Evolutionary conservation across 2,113 vertebrate species (phyloP), one percentile per base, ranked within the genome.

Genomic region (Leucopsar rothschildi): DNA sequence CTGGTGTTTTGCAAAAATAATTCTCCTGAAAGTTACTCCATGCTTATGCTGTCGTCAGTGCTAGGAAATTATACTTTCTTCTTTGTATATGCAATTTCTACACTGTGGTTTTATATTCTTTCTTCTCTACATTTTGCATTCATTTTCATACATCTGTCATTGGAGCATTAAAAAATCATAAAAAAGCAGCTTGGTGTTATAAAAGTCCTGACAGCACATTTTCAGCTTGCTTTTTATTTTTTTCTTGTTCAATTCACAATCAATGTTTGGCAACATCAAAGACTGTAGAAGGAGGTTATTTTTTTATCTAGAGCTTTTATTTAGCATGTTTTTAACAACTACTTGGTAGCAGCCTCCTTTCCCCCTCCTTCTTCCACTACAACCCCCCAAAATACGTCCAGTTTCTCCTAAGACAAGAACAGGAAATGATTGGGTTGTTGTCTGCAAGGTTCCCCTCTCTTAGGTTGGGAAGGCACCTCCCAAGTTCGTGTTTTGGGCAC

Each of bases 131-230:
- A 79, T 95, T 97, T 97, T 96, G 93, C 86, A 79, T 81, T 95
- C 71, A 79, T 97, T 96, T 96, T 96, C 92, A 91, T 93, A 88
- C 59, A 92, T 85, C 93, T 96, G 96, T 97, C 96, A 96, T 59
- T 49, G 56, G 75, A 93, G 27, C 96, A 97, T 97, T 97, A 97
- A 97, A 96, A 96, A 97, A 95, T 95, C 93, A 97, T 97, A 88
- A 96, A 95, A 95, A 93, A 95, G 82, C 90, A 95, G 82, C 88
- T 75, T 75, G 93, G 88, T 40, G 52, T 70, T 95, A 52, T 89
- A 83, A 90, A 92, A 95, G 71, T 87, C 78, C 64, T 96, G 97
- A 96, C 96, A 95, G 93, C 71, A 75, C 44, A 50, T 83, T 97
- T 95, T 96, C 85, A 86, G 79, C 90, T 95, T 81, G 33, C 61